Conservation (phyloP, 2,888 invertebrate species). For the Julus scandinavius region DNA sequence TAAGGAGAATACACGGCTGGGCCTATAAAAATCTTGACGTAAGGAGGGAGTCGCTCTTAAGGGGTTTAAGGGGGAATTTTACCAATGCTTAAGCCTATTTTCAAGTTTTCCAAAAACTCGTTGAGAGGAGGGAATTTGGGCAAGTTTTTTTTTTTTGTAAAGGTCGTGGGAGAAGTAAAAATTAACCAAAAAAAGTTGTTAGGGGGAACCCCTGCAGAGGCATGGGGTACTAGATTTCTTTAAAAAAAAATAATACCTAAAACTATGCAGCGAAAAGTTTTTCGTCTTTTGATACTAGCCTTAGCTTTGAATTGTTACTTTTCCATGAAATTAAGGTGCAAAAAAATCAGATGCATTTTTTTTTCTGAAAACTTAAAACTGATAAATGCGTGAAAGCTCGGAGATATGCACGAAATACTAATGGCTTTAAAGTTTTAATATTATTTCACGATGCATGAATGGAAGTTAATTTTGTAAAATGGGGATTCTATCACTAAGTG, state of each 20-base stretch:
- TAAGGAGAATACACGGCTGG: neutral
- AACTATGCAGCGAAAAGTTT: neutral
- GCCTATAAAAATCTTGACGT: neutral
- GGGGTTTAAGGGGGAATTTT: neutral
- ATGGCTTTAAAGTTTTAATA: too few species aligned
- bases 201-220: conserved; percentile 6
- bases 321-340: neutral
- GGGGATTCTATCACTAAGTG: too few species aligned
- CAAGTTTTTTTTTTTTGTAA: neutral
- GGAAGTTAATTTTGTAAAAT: too few species aligned
- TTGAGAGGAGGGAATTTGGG: conserved; percentile 34
- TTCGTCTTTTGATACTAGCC: neutral
- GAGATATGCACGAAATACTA: too few species aligned
- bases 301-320: neutral
- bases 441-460: too few species aligned
- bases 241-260: neutral
- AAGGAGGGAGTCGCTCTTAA: conserved; percentile 11
- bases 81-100: neutral
- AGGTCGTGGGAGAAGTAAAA: conserved; percentile 42
- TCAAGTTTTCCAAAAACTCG: conserved; percentile 1
- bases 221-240: neutral
- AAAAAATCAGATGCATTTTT: too few species aligned
- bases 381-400: too few species aligned
- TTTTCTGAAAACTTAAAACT: too few species aligned
- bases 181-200: conserved; percentile 33